These are phyloP conservation scores for Gymnorhina tibicen DNA, from an alignment of 2,113 vertebrate genomes.

Conservation along the genomic window DNA sequence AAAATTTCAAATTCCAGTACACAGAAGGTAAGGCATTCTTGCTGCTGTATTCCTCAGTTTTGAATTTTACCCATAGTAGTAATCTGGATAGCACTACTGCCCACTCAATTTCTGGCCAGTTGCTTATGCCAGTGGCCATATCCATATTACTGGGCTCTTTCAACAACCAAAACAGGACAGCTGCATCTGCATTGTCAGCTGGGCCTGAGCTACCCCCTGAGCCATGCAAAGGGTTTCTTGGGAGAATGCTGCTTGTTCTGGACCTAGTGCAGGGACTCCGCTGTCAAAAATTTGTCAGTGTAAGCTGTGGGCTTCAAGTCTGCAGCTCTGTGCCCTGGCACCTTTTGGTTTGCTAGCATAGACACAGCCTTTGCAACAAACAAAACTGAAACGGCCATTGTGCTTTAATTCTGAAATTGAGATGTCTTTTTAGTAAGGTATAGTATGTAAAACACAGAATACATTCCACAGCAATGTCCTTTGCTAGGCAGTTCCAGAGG, in stretches of 20 bases:
- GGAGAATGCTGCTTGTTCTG: neutral
- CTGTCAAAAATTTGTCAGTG: neutral
- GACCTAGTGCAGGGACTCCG: neutral
- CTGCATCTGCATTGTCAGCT: neutral
- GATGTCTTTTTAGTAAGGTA: neutral
- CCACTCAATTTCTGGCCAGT: neutral
- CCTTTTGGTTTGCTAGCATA: neutral
- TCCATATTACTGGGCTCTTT: neutral
- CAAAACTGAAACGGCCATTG: neutral
- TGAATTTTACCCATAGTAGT: neutral
- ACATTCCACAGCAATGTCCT: neutral
- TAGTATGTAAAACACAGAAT: neutral
- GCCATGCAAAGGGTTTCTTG: neutral
- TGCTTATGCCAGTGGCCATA: neutral
- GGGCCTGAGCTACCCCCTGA: neutral
- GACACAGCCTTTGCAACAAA: neutral
- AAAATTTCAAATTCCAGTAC: neutral
- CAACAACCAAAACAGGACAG: neutral
- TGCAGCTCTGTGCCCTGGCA: neutral
- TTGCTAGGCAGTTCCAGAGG: neutral
- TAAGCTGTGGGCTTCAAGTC: neutral
- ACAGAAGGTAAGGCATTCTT: neutral
- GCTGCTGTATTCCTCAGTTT: neutral
- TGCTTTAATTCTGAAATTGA: neutral
- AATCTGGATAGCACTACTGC: neutral